phyloP scores from a whole-genome alignment of 2,113 vertebrate genomes.

The Pangasianodon gigas region DNA sequence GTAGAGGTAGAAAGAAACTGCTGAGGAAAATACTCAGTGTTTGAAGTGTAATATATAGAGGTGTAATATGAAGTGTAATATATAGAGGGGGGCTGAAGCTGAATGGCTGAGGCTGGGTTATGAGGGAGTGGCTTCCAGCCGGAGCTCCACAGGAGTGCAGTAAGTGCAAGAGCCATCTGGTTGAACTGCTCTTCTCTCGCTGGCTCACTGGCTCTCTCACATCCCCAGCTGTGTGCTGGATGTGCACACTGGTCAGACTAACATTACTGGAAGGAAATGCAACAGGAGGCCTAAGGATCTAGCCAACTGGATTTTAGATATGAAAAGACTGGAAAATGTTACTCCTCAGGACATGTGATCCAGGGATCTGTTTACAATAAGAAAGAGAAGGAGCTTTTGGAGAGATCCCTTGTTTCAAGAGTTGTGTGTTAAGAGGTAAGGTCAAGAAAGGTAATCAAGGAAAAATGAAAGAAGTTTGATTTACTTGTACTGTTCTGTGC shows the following conservation, averaged over 20 bases:
- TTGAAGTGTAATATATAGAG: slow-evolving; percentile 58
- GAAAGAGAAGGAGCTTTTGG: slow-evolving; percentile 41
- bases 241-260: slow-evolving; percentile 62
- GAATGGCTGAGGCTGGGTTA: slow-evolving; percentile 68
- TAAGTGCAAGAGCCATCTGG: slow-evolving; percentile 71
- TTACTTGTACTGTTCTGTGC: background rate
- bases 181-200: slow-evolving; percentile 55
- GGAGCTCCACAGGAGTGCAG: slow-evolving; percentile 50
- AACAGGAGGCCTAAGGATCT: slow-evolving; percentile 44
- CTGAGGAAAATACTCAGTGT: slow-evolving; percentile 53
- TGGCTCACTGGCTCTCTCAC: slow-evolving; percentile 50
- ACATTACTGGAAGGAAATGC: slow-evolving; percentile 57
- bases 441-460: background rate
- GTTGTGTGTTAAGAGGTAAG: slow-evolving; percentile 21
- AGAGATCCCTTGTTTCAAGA: slow-evolving; percentile 46
- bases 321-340: slow-evolving; percentile 43
- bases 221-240: slow-evolving; percentile 62
- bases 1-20: background rate
- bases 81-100: slow-evolving; percentile 49
- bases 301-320: slow-evolving; percentile 62
- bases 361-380: slow-evolving; percentile 57
- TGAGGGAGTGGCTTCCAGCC: slow-evolving; percentile 62
- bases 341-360: slow-evolving; percentile 58
- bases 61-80: slow-evolving; percentile 56
- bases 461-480: background rate